These are phyloP conservation scores for Portevinia maculata DNA, from an alignment of 2,888 invertebrate genomes.

Conservation along the genomic window DNA sequence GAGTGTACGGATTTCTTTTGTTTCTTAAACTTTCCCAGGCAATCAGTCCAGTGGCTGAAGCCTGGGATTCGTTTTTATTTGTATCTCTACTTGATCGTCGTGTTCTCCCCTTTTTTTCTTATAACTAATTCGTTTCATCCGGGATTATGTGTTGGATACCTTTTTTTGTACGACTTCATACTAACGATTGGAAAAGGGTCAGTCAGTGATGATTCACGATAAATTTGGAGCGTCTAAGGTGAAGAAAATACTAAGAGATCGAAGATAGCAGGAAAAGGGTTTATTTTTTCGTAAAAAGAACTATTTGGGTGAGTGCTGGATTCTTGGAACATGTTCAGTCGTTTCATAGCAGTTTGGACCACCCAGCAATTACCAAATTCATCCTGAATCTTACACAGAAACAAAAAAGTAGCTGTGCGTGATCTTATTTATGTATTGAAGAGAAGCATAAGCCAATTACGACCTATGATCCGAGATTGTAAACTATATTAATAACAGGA, in stretches of 20 bases:
- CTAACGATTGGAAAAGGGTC: constrained; percentile 37
- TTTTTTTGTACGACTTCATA: constrained; percentile 29
- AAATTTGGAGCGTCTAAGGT: constrained; percentile 28
- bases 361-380: too few relatives aligned
- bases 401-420: too few relatives aligned
- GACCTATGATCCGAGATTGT: too few relatives aligned
- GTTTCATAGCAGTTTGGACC: not conserved
- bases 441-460: too few relatives aligned
- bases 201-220: constrained; percentile 38
- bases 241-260: constrained; percentile 6
- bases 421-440: too few relatives aligned
- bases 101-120: constrained; percentile 37
- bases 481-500: too few relatives aligned
- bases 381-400: too few relatives aligned
- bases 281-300: not conserved
- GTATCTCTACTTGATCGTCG: constrained; percentile 7
- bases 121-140: constrained; percentile 59
- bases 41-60: constrained; percentile 47
- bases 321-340: constrained; percentile 25
- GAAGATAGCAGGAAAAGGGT: constrained; percentile 5
- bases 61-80: constrained; percentile 28
- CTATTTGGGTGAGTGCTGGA: not conserved
- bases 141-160: constrained; percentile 56
- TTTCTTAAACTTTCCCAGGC: constrained; percentile 63
- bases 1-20: constrained; percentile 62